A percentile compares a stretch with the other conserved stretches of the same genome.
phyloP scores from a whole-genome alignment of 2,113 vertebrate genomes.

The Antennarius striatus region DNA sequence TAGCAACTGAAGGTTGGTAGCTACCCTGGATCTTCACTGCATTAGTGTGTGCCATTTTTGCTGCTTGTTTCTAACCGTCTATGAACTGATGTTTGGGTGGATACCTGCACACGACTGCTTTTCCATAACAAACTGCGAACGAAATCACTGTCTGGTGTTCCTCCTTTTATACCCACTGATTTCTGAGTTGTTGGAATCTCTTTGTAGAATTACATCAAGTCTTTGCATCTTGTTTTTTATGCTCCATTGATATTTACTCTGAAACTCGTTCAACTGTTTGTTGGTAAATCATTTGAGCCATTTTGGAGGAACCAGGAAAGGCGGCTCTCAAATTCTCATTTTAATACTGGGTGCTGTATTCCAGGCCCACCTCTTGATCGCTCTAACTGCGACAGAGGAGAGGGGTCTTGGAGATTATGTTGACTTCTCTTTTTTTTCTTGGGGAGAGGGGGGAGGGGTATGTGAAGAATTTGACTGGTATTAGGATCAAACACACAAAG shows the following conservation, averaged over 20 bases:
- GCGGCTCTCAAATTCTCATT: slow-evolving; percentile 6
- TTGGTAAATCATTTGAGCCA: slow-evolving; percentile 2
- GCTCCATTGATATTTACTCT: slow-evolving; percentile 24
- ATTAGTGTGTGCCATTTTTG: slow-evolving; percentile 8
- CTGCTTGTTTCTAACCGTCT: neutral
- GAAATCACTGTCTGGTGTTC: slow-evolving; percentile 15
- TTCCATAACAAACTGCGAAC: slow-evolving; percentile 12
- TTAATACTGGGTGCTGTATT: no score
- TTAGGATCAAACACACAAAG: slow-evolving; percentile 31
- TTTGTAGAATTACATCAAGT: neutral
- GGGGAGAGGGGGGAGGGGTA: no score
- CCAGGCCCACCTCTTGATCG: slow-evolving; percentile 9
- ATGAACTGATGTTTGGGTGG: neutral
- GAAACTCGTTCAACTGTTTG: neutral
- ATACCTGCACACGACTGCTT: slow-evolving; percentile 6
- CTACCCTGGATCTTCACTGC: neutral
- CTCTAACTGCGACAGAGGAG: slow-evolving; percentile 7
- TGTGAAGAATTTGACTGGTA: no score
- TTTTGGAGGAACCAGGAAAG: slow-evolving; percentile 2
- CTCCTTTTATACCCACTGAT: neutral
- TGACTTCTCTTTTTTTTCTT: no score
- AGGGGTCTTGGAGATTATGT: neutral
- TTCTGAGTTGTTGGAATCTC: neutral
- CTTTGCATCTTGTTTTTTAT: neutral
- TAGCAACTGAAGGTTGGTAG: slow-evolving; percentile 1